These are phyloP conservation scores for Muscicapa striata DNA, from an alignment of 2,797 vertebrate species.

Conservation along the genomic window DNA sequence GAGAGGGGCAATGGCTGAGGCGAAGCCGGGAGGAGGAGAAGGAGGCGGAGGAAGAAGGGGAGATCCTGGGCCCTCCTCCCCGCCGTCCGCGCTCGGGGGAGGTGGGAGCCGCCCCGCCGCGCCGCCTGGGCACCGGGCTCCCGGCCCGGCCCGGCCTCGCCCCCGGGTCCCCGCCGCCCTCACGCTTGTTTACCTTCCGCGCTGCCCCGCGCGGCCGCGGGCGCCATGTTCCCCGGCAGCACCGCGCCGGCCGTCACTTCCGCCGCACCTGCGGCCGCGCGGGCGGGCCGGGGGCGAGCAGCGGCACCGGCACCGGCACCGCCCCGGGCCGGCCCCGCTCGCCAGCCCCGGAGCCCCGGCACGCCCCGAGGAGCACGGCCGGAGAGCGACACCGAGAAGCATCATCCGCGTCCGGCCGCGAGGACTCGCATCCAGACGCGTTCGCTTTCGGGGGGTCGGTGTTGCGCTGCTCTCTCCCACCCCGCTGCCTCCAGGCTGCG, in stretches of 20 bases:
- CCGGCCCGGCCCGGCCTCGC: not conserved
- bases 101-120: not conserved
- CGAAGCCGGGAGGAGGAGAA: not conserved
- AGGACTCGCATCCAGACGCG: not conserved
- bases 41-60: constrained; percentile 18
- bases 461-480: no score
- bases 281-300: no score
- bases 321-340: not conserved
- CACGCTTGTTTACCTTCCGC: constrained; percentile 74
- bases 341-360: not conserved
- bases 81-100: not conserved
- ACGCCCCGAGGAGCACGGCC: not conserved
- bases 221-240: constrained; percentile 69
- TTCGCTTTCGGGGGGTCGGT: not conserved
- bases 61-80: constrained; percentile 25
- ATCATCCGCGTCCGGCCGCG: not conserved
- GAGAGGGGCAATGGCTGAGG: constrained; percentile 32
- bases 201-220: constrained; percentile 60
- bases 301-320: not conserved
- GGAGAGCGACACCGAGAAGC: not conserved
- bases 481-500: not conserved
- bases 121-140: not conserved
- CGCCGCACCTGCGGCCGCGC: no score
- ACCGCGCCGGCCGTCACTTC: constrained; percentile 57
- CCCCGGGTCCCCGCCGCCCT: constrained; percentile 34